A percentile compares a stretch with the other conserved stretches of the same genome.
Conservation (phyloP, 1,140 invertebrate species). For the Acromyrmex heyeri region DNA sequence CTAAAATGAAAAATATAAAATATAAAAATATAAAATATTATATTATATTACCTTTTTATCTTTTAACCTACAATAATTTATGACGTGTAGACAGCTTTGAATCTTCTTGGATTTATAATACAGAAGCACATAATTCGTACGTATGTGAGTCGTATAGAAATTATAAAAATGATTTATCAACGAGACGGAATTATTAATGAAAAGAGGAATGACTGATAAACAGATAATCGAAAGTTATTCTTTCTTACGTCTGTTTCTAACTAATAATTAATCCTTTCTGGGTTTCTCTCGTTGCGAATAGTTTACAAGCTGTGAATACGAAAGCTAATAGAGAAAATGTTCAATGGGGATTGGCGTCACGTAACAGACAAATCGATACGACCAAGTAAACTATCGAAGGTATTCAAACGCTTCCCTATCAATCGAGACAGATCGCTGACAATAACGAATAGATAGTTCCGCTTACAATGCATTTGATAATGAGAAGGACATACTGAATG, state of each 20-base stretch:
- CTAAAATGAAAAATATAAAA: neutral
- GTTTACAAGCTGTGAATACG: neutral
- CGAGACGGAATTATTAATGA: neutral
- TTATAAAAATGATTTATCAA: neutral
- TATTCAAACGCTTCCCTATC: slow-evolving; percentile 51
- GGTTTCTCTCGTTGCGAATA: neutral
- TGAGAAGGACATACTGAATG: slow-evolving; percentile 70
- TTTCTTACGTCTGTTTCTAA: neutral
- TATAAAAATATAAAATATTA: neutral
- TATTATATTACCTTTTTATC: slow-evolving; percentile 6
- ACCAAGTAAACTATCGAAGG: slow-evolving; percentile 45
- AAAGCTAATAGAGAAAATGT: slow-evolving; percentile 18
- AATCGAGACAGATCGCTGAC: slow-evolving; percentile 65
- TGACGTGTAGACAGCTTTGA: neutral
- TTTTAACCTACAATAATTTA: neutral
- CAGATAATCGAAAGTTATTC: neutral
- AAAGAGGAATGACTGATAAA: neutral
- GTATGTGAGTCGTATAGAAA: neutral
- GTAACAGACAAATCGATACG: slow-evolving; percentile 58
- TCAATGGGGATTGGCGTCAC: slow-evolving; percentile 11
- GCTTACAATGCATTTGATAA: slow-evolving; percentile 67
- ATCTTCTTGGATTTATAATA: slow-evolving; percentile 6
- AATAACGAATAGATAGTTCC: slow-evolving; percentile 71
- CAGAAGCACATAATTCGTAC: neutral
- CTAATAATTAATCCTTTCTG: neutral